Conservation (phyloP, 2,797 vertebrate genomes). For the Sphenodon punctatus region DNA sequence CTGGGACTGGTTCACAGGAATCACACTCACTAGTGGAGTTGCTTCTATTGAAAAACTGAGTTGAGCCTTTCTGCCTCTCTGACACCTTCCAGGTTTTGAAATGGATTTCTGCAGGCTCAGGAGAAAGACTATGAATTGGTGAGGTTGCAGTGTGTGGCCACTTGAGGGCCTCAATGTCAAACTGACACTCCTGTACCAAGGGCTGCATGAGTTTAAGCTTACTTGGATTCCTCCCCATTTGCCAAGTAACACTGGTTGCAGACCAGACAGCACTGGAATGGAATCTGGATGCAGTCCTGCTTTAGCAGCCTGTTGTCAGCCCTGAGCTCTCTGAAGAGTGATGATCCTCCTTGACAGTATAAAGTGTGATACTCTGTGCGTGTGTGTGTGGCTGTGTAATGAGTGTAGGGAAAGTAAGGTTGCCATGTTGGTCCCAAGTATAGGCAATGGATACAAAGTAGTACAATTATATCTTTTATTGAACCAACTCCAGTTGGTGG, state of each 20-base stretch:
- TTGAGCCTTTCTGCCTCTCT: accelerated
- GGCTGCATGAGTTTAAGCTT: neutral
- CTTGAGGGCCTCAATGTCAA: neutral
- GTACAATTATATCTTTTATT: too few relatives aligned
- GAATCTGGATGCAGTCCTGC: neutral
- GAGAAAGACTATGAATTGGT: neutral
- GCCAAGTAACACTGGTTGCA: neutral
- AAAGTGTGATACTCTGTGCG: neutral
- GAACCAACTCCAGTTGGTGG: neutral
- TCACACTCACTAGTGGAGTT: neutral
- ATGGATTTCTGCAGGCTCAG: neutral
- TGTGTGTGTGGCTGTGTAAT: neutral
- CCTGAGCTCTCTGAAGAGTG: neutral
- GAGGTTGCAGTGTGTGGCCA: neutral
- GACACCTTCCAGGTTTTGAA: neutral
- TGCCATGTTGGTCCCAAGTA: too few relatives aligned
- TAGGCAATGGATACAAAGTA: too few relatives aligned
- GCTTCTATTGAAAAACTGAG: neutral
- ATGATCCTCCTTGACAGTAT: neutral
- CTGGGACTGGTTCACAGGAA: neutral
- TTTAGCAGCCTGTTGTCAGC: neutral
- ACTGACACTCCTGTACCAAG: neutral
- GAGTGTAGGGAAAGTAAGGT: neutral
- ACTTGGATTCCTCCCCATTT: neutral
- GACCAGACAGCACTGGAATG: neutral